Evolutionary conservation across 2,888 invertebrate species (phyloP), one percentile per base, ranked within the genome.

Genomic region (Argyra leucocephala): DNA sequence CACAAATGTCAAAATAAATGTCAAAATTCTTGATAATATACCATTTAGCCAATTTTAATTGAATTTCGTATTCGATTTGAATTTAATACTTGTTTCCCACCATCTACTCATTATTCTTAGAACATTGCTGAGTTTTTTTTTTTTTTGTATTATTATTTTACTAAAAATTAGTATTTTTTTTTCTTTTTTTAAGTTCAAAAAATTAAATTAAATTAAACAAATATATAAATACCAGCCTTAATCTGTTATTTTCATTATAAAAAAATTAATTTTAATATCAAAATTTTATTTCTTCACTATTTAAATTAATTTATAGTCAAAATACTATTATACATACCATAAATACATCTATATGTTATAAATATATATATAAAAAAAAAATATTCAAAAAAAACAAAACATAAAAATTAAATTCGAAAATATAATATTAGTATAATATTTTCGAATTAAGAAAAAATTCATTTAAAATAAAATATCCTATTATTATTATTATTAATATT

Each of bases 291-390:
- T 18, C 6, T 48, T 18, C 12, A 37, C 10, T 48, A 48, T 18
- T 48, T 48, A 48, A 48, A 48, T 18, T 48, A 48, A 48, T 18
- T 48, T 48, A 48, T 48, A 48, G 48, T 48, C 48, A 48, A 48
- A 48, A 48, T 48, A 15, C 48, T 48, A 48, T 31, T n/a, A 48
- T 48, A 48, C 12, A 48, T 48, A 48, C 5, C 12, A 6, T 31
- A 31, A 6, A 31, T 31, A 31, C 12, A 31, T 31, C 12, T 31
- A 31, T 31, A 31, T 31, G 31, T 31, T 31, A 31, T 31, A 48
- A 48, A 48, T 48, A 48, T 18, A 48, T 48, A 48, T 48, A 31
- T 48, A 15, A 48, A 48, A 48, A 18, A 12, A 48, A 48, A 48
- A 48, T 48, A 18, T 48, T 48, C 18, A 48, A n/a, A 37, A 48